Conservation (phyloP, 1,140 invertebrate species). For the Drosophila takahashii region DNA sequence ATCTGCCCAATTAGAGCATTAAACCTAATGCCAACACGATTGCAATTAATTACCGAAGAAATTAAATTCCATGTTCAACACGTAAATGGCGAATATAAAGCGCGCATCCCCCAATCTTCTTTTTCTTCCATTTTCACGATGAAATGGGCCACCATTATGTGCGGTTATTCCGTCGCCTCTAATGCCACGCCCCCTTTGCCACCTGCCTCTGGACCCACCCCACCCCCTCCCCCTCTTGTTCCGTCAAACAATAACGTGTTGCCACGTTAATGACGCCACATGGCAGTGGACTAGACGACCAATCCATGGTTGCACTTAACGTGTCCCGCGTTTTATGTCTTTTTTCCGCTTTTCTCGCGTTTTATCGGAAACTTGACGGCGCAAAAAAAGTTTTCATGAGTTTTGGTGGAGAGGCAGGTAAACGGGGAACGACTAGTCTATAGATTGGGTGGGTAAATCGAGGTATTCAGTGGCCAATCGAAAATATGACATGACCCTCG, state of each 20-base stretch:
- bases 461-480: slow-evolving; percentile 17
- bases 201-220: neutral
- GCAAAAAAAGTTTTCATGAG: slow-evolving; percentile 41
- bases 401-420: neutral
- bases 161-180: slow-evolving; percentile 42
- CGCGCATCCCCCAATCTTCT: slow-evolving; percentile 7
- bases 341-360: slow-evolving; percentile 31
- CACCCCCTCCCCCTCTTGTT: neutral
- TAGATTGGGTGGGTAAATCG: neutral
- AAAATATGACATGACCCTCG: slow-evolving; percentile 22
- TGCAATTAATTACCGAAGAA: slow-evolving; percentile 83
- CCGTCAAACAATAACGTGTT: slow-evolving; percentile 36
- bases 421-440: neutral
- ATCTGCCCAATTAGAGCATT: slow-evolving; percentile 77
- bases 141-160: slow-evolving; percentile 48
- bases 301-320: slow-evolving; percentile 68
- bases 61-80: slow-evolving; percentile 83
- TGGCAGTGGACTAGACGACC: slow-evolving; percentile 45
- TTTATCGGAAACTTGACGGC: slow-evolving; percentile 34
- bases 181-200: slow-evolving; percentile 13
- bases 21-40: slow-evolving; percentile 82
- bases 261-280: slow-evolving; percentile 67
- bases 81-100: slow-evolving; percentile 74
- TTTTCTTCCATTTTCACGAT: slow-evolving; percentile 8
- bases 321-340: slow-evolving; percentile 61